phyloP scores from a whole-genome alignment of 2,797 vertebrate genomes.

The Periophthalmus magnuspinnatus region DNA sequence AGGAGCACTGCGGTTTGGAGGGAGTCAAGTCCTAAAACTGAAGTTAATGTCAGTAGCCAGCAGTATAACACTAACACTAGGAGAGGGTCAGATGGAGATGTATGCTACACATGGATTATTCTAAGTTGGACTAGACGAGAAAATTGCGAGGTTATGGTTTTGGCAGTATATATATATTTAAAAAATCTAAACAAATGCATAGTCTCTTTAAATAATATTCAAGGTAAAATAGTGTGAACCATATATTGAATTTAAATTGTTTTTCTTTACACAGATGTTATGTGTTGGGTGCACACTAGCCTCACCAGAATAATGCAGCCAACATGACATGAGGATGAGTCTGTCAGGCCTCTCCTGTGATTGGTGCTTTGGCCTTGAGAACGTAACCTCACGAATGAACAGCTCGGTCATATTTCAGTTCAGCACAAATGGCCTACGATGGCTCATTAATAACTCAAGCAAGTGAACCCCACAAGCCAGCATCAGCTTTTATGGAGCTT shows the following conservation, averaged over 20 bases:
- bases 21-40: background rate
- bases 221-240: background rate
- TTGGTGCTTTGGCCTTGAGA: slow-evolving; percentile 55
- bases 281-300: slow-evolving; percentile 25
- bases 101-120: background rate
- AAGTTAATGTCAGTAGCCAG: slow-evolving; percentile 2
- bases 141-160: too few species aligned
- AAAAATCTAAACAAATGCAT: background rate
- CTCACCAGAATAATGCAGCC: slow-evolving; percentile 39
- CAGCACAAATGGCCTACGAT: slow-evolving; percentile 30
- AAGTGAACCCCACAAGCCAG: slow-evolving; percentile 32
- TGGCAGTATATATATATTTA: too few species aligned
- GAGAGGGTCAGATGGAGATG: slow-evolving; percentile 10
- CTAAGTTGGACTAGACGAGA: too few species aligned
- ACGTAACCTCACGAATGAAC: slow-evolving; percentile 30
- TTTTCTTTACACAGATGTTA: background rate
- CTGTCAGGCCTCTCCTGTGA: slow-evolving; percentile 46
- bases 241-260: background rate
- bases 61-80: slow-evolving; percentile 3
- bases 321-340: slow-evolving; percentile 37
- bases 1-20: slow-evolving; percentile 6
- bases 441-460: slow-evolving; percentile 57
- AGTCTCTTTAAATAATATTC: too few species aligned
- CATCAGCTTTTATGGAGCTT: slow-evolving; percentile 47
- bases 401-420: slow-evolving; percentile 46